Evolutionary conservation across 2,113 vertebrate species (phyloP).

Genomic region (Ascaphus truei): DNA sequence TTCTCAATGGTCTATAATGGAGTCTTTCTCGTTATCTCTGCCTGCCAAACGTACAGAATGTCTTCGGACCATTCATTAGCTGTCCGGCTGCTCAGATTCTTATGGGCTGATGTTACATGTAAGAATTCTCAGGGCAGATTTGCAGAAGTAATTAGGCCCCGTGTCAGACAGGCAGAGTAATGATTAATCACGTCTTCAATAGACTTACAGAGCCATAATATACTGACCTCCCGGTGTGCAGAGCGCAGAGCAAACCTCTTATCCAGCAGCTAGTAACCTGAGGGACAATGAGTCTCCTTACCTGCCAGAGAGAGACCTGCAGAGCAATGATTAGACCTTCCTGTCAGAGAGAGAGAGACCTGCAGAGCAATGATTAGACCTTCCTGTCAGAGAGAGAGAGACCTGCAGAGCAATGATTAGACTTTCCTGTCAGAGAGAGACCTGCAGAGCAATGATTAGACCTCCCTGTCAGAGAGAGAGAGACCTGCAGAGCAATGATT

Average conservation of each 20-base stretch:
- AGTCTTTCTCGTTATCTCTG: not conserved
- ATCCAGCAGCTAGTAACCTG: not conserved
- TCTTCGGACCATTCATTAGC: not conserved
- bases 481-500: too few species aligned
- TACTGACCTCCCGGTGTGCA: not conserved
- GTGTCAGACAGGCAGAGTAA: not conserved
- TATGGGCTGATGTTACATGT: not conserved
- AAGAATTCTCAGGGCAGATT: not conserved
- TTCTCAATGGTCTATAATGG: not conserved
- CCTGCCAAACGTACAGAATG: not conserved
- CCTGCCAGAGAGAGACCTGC: not conserved
- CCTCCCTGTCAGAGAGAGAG: too few species aligned
- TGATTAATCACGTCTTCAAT: slow-evolving; percentile 2
- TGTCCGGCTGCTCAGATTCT: not conserved
- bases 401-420: not conserved
- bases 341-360: not conserved
- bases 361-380: not conserved
- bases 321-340: slow-evolving; percentile 8
- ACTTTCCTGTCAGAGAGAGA: not conserved
- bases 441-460: too few species aligned
- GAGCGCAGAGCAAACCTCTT: not conserved
- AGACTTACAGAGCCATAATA: not conserved
- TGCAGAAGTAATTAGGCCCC: not conserved
- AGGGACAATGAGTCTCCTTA: not conserved
- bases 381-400: not conserved